Percentiles rank a stretch among this genome's conserved stretches.
Evolutionary conservation across 1,140 invertebrate species (phyloP).

Genomic region (Delia radicum): DNA sequence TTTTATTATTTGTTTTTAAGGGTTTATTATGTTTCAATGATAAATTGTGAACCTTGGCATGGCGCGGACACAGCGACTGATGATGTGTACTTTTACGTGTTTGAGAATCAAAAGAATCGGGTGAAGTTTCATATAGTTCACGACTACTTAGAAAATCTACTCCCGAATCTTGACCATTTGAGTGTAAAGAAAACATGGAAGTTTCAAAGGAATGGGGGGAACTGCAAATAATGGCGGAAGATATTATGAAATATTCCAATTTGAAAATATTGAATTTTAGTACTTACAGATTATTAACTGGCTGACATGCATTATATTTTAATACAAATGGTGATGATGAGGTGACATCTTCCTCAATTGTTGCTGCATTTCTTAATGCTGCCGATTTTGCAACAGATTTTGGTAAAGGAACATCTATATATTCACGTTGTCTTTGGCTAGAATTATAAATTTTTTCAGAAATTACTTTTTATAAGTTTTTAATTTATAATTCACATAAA

Average conservation of each 20-base stretch:
- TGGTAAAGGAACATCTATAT: constrained; percentile 55
- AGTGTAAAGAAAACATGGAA: constrained; percentile 74
- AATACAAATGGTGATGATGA: constrained; percentile 42
- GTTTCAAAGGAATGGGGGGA: constrained; percentile 58
- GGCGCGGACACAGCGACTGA: constrained; percentile 44
- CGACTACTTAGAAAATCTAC: constrained; percentile 60
- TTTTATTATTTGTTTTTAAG: not conserved
- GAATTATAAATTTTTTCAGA: not conserved
- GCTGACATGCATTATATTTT: constrained; percentile 50
- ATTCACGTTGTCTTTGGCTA: constrained; percentile 45
- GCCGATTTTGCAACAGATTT: constrained; percentile 49
- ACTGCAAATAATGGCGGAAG: not conserved
- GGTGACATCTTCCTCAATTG: constrained; percentile 23
- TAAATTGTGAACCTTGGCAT: constrained; percentile 43
- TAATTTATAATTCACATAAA: too few species aligned
- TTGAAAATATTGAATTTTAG: not conserved
- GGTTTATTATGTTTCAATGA: constrained; percentile 38
- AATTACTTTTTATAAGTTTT: not conserved
- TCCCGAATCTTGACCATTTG: constrained; percentile 77
- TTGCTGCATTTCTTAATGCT: constrained; percentile 25
- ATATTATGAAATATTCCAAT: not conserved
- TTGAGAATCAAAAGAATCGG: constrained; percentile 62
- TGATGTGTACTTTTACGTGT: constrained; percentile 21
- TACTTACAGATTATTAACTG: constrained; percentile 51
- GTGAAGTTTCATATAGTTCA: constrained; percentile 65